Evolutionary conservation across 1,140 invertebrate species (phyloP), one percentile per base, ranked within the genome.

Genomic region (Drosophila trapezifrons): DNA sequence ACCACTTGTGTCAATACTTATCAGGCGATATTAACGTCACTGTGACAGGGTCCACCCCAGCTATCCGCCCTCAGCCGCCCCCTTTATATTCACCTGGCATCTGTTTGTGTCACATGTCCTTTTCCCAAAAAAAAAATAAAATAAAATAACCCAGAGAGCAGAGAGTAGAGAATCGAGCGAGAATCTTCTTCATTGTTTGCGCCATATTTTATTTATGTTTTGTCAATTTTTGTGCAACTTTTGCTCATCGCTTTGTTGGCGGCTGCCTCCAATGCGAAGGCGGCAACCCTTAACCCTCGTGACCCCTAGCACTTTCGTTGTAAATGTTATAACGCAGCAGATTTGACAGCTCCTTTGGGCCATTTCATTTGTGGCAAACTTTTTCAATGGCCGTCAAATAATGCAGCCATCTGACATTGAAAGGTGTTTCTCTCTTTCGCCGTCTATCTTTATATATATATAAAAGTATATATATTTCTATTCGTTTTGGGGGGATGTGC

Each of bases 181-280:
- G 65, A 46, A 55, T 78, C 64, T 63, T 63, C 46, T 79, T 69
- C 57, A 69, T 67, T 80, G 72, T 73, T 74, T 85, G 75, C 66
- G 65, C 70, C 78, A 86, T 85, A 85, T 85, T 85, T 85, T 85
- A 85, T 86, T 86, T 87, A 87, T 86, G 78, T 86, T 83, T 87
- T 83, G 83, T 83, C 82, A 83, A 85, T 85, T 85, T 63, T 85
- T 85, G 78, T 78, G 74, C 74, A 84, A 85, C 75, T 82, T 86
- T 78, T 76, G 63, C 79, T 67, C 62, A 62, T 40, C 71, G 65
- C 55, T 59, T 80, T 67, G 78, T 64, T 43, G 49, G 22, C 7
- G 35, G 18, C 55, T 60, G 29, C 29, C 29, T 10, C 29, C 2
- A 32, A 32, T 32, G 10, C 2, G 29, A 32, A 9, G 49, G 22